Base-by-base conservation (phyloP, 2,113 vertebrate genomes). In the Danionella cerebrum region DNA sequence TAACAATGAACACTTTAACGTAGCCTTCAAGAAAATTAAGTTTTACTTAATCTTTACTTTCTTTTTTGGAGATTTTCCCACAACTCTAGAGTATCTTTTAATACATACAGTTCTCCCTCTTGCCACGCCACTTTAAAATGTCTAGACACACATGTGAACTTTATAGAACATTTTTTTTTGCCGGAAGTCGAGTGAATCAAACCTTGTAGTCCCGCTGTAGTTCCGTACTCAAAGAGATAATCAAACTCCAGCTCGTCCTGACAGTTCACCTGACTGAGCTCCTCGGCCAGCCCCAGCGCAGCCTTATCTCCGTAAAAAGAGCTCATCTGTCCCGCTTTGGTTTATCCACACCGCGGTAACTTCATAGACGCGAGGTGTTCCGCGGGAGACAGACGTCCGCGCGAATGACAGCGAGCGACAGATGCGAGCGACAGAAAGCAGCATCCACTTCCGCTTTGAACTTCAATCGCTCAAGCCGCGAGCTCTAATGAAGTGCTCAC, bases 221-320 rank as follows among this genome's bases (percentile, higher is more conserved):
- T 90, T 13, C 88, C 89, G 76, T 94, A 96, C 69, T 96, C 91
- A 88, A 97, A 98, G 81, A 98, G 85, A 77, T 92, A 91, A 16
- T 90, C 91, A 84, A 98, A 97, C 87, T 92, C 86, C 78, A 98
- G 78, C 68, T 95, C 95, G 73, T 93, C 94, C 12, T 90, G 87
- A 66, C 88, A 85, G 83, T 75, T 84, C 76, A 69, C 81, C 70
- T 65, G 64, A 52, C 80, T 78, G 19, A 89, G 74, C 64, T 86
- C 88, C 24, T 82, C 84, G 50, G 81, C 82, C 76, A 86, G 65
- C 2, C 67, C 79, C 73, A 79, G 75, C 4, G 79, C 77, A 67
- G 79, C 88, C 8, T 84, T 85, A 52, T 87, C 86, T 76, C 78
- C 81, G 72, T 90, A 91, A 60, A 85, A 83, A 68, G 84, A 86